Evolutionary conservation across 2,113 vertebrate genomes (phyloP).

Genomic region (Phalacrocorax aristotelis): DNA sequence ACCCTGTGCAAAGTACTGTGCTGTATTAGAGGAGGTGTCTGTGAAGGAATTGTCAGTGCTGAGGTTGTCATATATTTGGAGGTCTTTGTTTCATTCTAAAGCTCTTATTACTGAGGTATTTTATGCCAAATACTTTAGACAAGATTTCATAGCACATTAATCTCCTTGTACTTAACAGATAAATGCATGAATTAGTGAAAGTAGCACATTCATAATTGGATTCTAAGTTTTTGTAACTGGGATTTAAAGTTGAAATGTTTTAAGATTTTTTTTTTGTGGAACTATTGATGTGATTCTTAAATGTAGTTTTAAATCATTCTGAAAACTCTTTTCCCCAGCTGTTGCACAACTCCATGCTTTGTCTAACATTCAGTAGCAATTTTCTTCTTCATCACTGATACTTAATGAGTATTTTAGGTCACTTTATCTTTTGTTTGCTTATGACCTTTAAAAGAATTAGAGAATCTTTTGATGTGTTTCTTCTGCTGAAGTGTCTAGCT

Average conservation of each 20-base stretch:
- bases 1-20: neutral
- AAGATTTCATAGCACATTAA: constrained; percentile 17
- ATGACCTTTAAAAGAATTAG: neutral
- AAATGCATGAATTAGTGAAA: constrained; percentile 21
- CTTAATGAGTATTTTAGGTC: neutral
- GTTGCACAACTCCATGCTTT: neutral
- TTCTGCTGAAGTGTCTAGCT: neutral
- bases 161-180: constrained; percentile 32
- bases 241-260: constrained; percentile 12
- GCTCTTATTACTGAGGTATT: neutral
- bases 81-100: neutral
- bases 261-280: neutral
- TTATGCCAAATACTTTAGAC: neutral
- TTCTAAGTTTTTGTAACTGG: neutral
- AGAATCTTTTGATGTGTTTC: neutral
- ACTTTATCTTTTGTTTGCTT: neutral
- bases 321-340: neutral
- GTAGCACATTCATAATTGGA: constrained; percentile 11
- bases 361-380: neutral
- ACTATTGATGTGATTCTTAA: neutral
- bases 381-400: neutral
- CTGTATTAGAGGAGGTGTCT: neutral
- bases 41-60: neutral
- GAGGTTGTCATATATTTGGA: neutral
- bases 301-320: neutral